A percentile compares a stretch with the other conserved stretches of the same genome.
These are phyloP conservation scores for Daktulosphaira vitifoliae DNA, from an alignment of 1,140 invertebrate species.

Conservation along the genomic window DNA sequence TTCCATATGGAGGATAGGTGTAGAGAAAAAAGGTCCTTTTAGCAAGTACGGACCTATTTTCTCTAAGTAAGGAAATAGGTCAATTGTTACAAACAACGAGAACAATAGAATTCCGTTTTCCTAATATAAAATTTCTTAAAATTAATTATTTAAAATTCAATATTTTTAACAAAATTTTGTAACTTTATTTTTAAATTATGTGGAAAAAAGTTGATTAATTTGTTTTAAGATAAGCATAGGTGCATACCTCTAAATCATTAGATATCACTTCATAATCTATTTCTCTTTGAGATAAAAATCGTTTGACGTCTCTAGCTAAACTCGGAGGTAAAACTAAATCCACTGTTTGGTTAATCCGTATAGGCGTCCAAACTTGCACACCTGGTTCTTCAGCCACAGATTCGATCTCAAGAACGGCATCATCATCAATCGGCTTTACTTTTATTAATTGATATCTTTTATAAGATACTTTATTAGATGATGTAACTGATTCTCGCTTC, in stretches of 20 bases:
- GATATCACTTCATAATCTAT: constrained; percentile 61
- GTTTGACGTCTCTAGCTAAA: constrained; percentile 52
- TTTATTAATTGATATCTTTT: constrained; percentile 36
- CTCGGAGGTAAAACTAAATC: constrained; percentile 63
- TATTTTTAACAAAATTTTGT: too few species aligned
- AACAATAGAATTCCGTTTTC: too few species aligned
- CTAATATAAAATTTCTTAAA: too few species aligned
- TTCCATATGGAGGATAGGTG: too few species aligned
- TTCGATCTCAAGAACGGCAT: constrained; percentile 38
- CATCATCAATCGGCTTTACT: constrained; percentile 30
- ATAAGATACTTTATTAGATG: constrained; percentile 33
- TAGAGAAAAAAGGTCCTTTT: too few species aligned
- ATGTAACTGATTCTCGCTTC: not conserved
- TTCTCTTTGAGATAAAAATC: constrained; percentile 52
- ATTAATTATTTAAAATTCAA: too few species aligned
- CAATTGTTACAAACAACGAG: too few species aligned
- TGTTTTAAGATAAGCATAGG: too few species aligned
- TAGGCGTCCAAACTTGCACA: constrained; percentile 50
- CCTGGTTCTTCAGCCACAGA: constrained; percentile 44
- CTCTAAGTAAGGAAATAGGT: too few species aligned
- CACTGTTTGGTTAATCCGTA: constrained; percentile 51
- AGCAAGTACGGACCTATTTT: too few species aligned
- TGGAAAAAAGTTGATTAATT: too few species aligned
- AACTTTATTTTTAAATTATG: too few species aligned
- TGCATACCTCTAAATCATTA: constrained; percentile 61